Evolutionary conservation across 2,888 invertebrate genomes (phyloP), one percentile per base, ranked within the genome.

Genomic region (Balanococcus diminutus): DNA sequence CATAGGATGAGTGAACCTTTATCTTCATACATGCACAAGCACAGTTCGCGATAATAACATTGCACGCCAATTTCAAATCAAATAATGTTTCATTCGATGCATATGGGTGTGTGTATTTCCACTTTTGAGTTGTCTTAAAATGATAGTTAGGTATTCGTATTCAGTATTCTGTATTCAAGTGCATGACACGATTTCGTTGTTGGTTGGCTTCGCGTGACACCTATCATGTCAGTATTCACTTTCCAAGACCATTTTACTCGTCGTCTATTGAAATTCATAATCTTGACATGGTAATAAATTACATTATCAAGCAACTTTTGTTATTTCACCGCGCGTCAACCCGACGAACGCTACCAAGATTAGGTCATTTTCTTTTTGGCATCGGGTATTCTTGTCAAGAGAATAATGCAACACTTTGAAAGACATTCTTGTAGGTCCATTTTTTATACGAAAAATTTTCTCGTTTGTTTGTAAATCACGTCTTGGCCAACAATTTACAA

Each of bases 241-340:
- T 75, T 32, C 32, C 16, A 9, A 8, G 32, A 32, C 8, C 32
- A 5, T 75, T 51, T 51, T 51, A 9, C 28, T 31, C 75, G 75
- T 75, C 31, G 31, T 75, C 36, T 75, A 75, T 75, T 32, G 75
- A 75, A 75, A 32, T 75, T 75, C 75, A 75, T 32, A 75, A 75
- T 75, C 75, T 75, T 75, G 75, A 75, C 75, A 75, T 75, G n/a
- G 75, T 32, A 31, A 75, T 32, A 32, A 75, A 75, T 75, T 75
- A 75, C 75, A 32, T 32, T 75, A 75, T 75, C 75, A 75, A 75
- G n/a, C 9, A 75, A 75, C n/a, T 75, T 32, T 75, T 36, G 25
- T n/a, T n/a, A 32, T 75, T 75, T 75, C 32, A 75, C n/a, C 32
- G n/a, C 32, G n/a, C 75, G 19, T 32, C 75, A n/a, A n/a, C 51